A percentile compares a stretch with the other conserved stretches of the same genome.
phyloP scores from a whole-genome alignment of 2,113 vertebrate genomes.

The Indri indri region DNA sequence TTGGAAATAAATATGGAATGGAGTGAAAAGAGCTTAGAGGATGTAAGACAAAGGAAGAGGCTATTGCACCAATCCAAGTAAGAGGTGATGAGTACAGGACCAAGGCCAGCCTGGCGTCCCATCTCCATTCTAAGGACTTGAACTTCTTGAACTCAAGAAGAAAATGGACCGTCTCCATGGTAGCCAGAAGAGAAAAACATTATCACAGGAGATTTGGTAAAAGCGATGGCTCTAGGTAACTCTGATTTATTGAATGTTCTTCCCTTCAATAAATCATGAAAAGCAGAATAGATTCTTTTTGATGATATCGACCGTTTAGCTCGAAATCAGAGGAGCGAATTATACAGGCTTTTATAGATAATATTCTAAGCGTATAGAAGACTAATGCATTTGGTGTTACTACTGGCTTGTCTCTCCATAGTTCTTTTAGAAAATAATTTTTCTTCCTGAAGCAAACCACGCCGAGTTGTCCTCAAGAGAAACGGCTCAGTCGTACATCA shows the following conservation, averaged over 20 bases:
- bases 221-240: not conserved
- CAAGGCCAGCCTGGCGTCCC: not conserved
- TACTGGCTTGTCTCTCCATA: not conserved
- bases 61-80: not conserved
- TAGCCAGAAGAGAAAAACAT: conserved; percentile 11
- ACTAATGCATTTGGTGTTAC: not conserved
- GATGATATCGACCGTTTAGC: not conserved
- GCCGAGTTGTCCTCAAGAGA: not conserved
- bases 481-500: not conserved
- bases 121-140: not conserved
- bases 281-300: conserved; percentile 16
- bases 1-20: not conserved
- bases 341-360: not conserved
- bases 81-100: not conserved
- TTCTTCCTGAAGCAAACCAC: not conserved
- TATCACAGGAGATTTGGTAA: not conserved
- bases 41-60: not conserved
- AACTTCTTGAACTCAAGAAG: conserved; percentile 1
- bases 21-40: not conserved
- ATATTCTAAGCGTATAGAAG: not conserved
- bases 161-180: not conserved
- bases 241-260: not conserved
- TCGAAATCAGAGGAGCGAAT: not conserved
- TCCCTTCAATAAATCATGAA: conserved; percentile 31
- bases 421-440: conserved; percentile 54